Evolutionary conservation across 2,888 invertebrate genomes (phyloP).

Genomic region (Eristalis pertinax): DNA sequence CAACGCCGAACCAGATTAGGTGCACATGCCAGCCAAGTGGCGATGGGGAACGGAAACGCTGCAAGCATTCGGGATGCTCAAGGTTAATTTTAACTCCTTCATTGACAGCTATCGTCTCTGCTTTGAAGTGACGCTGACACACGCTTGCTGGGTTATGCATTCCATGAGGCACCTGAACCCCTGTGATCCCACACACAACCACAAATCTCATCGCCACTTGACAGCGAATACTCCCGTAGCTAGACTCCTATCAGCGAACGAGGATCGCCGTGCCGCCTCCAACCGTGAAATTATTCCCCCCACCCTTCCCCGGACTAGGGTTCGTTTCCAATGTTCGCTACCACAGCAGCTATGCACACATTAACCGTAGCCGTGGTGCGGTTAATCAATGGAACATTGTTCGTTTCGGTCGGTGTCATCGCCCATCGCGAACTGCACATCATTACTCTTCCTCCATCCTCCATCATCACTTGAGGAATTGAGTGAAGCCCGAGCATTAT

Average conservation of each 20-base stretch:
- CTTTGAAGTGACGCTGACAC: too few species aligned
- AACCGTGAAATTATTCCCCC: not conserved
- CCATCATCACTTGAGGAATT: not conserved
- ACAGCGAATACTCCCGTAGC: not conserved
- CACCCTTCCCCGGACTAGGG: not conserved
- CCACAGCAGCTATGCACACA: not conserved
- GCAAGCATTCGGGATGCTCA: not conserved
- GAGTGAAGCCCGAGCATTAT: slow-evolving; percentile 20
- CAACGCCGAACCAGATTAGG: not conserved
- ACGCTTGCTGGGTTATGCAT: too few species aligned
- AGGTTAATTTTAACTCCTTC: not conserved
- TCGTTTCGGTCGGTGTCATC: slow-evolving; percentile 30
- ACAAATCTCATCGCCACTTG: not conserved
- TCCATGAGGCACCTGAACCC: not conserved
- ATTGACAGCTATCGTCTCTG: not conserved
- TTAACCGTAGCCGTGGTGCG: slow-evolving; percentile 33
- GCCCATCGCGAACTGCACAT: slow-evolving; percentile 14
- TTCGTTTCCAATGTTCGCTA: not conserved
- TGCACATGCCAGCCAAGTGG: not conserved
- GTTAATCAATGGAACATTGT: slow-evolving; percentile 73
- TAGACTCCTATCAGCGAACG: not conserved
- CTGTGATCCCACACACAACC: not conserved
- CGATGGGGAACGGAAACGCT: not conserved
- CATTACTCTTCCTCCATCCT: slow-evolving; percentile 16
- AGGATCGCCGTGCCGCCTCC: not conserved